Conservation (phyloP, 2,888 invertebrate species). For the Pseudococcus longispinus region DNA sequence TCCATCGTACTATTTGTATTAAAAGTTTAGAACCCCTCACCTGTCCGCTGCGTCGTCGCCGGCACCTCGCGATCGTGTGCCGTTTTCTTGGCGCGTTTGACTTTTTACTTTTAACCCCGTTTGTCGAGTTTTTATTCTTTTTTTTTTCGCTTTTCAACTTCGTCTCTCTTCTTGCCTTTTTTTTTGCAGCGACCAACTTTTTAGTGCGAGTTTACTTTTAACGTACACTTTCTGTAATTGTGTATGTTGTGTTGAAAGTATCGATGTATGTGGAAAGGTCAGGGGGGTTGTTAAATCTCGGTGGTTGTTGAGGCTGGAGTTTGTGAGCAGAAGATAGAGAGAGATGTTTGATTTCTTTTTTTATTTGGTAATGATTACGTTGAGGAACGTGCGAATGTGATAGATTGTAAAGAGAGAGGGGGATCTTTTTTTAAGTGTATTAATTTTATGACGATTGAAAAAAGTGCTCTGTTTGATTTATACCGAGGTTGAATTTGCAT, state of each 20-base stretch:
- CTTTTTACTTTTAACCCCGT: conserved; percentile 55
- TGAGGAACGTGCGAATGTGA: neutral
- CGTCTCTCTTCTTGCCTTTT: conserved; percentile 58
- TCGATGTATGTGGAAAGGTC: neutral
- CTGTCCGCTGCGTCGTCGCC: neutral
- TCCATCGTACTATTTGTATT: conserved; percentile 56
- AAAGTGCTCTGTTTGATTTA: too few species aligned
- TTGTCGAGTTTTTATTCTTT: conserved; percentile 37
- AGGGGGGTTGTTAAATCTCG: neutral
- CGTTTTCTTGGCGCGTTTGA: conserved; percentile 58
- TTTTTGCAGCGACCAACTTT: conserved; percentile 53
- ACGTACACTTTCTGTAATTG: neutral
- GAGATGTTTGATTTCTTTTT: too few species aligned
- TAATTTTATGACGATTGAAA: neutral
- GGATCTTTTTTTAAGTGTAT: neutral
- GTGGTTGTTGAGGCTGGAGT: neutral
- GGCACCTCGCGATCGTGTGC: neutral
- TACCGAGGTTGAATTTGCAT: too few species aligned
- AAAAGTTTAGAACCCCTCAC: conserved; percentile 57
- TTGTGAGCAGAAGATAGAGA: neutral
- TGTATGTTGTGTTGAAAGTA: neutral
- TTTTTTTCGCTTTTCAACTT: neutral
- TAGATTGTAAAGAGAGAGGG: neutral
- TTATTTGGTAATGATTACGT: too few species aligned
- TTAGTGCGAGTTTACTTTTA: neutral